phyloP scores from a whole-genome alignment of 2,797 vertebrate species.

The Siniperca undulata region DNA sequence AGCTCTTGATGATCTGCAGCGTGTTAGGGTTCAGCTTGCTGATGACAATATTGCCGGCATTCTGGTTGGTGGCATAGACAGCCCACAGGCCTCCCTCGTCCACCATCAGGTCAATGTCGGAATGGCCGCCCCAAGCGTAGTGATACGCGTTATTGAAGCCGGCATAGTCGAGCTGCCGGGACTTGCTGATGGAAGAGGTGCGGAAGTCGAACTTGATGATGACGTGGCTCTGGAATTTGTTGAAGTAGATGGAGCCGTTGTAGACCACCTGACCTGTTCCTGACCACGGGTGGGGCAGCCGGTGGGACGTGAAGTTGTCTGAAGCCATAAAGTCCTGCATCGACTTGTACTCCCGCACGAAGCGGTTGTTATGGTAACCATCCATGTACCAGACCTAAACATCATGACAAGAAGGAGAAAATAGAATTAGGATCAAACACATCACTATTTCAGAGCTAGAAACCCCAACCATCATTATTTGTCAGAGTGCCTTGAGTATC shows the following conservation, averaged over 20 bases:
- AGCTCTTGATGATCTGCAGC: slow-evolving; percentile 93
- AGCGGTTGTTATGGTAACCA: slow-evolving; percentile 99
- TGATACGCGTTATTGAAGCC: slow-evolving; percentile 98
- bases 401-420: slow-evolving; percentile 18
- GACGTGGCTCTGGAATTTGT: slow-evolving; percentile 98
- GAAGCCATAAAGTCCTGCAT: slow-evolving; percentile 96
- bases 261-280: slow-evolving; percentile 98
- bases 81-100: slow-evolving; percentile 97
- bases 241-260: slow-evolving; percentile 99
- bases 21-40: slow-evolving; percentile 96
- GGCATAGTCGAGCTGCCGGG: slow-evolving; percentile 94
- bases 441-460: neutral
- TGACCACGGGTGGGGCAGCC: slow-evolving; percentile 98
- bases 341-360: slow-evolving; percentile 95
- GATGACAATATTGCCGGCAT: slow-evolving; percentile 96
- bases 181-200: slow-evolving; percentile 94
- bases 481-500: slow-evolving; percentile 14
- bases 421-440: neutral
- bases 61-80: slow-evolving; percentile 98
- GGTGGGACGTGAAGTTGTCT: slow-evolving; percentile 97
- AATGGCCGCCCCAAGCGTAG: slow-evolving; percentile 98
- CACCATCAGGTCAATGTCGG: slow-evolving; percentile 98
- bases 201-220: slow-evolving; percentile 97
- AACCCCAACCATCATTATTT: slow-evolving; percentile 10
- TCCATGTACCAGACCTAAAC: slow-evolving; percentile 99